A percentile compares a stretch with the other conserved stretches of the same genome.
Conservation (phyloP, 1,140 invertebrate genomes). For the Brachionus angularis region DNA sequence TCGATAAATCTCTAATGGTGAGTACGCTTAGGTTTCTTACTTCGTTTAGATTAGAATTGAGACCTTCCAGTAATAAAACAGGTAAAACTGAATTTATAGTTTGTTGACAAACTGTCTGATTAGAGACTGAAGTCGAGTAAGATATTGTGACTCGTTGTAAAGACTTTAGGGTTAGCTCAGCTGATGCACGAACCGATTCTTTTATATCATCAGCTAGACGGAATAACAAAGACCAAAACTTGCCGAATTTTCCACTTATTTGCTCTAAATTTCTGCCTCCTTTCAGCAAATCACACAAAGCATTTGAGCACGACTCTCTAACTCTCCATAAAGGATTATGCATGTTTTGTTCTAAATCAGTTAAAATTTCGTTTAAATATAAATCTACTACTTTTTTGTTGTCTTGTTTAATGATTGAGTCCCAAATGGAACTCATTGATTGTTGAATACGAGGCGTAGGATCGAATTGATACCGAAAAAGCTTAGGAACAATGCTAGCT, state of each 20-base stretch:
- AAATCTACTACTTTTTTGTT: constrained; percentile 78
- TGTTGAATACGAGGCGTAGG: constrained; percentile 81
- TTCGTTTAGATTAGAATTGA: constrained; percentile 71
- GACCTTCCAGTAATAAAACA: constrained; percentile 71
- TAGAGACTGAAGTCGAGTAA: constrained; percentile 55
- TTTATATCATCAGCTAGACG: constrained; percentile 47
- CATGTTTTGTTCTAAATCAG: constrained; percentile 73
- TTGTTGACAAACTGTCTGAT: constrained; percentile 73
- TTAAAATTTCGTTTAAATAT: constrained; percentile 79
- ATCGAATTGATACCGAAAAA: constrained; percentile 79
- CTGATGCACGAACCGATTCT: constrained; percentile 70
- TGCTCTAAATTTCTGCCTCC: constrained; percentile 9
- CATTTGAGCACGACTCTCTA: constrained; percentile 70
- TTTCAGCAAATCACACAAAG: constrained; percentile 41
- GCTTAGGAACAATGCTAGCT: constrained; percentile 76
- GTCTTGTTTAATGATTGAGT: constrained; percentile 75
- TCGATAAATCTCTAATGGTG: constrained; percentile 26
- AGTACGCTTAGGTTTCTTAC: constrained; percentile 65
- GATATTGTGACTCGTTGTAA: constrained; percentile 68
- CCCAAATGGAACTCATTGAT: constrained; percentile 86
- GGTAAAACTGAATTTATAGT: constrained; percentile 73
- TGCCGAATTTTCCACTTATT: constrained; percentile 14
- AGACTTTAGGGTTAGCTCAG: constrained; percentile 69
- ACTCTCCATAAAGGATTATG: constrained; percentile 79
- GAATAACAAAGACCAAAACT: constrained; percentile 19